phyloP scores from a whole-genome alignment of 1,140 invertebrate genomes.

The Monomorium pharaonis region DNA sequence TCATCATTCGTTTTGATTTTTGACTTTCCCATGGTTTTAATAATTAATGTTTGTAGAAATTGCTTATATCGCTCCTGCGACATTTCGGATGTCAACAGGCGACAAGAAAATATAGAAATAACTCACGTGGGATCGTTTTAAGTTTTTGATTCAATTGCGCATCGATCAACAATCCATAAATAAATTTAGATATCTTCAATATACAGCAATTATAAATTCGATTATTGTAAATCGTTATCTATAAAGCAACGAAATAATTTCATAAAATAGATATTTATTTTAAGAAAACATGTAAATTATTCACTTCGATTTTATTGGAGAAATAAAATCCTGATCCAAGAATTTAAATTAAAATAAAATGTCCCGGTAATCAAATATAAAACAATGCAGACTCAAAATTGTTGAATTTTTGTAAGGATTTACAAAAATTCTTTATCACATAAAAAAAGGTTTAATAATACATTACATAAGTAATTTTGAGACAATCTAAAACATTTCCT shows the following conservation, averaged over 20 bases:
- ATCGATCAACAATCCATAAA: background rate
- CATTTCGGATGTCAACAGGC: slow-evolving; percentile 12
- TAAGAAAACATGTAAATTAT: background rate
- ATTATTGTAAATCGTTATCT: background rate
- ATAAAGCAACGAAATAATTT: background rate
- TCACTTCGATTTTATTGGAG: background rate
- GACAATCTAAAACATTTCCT: no score
- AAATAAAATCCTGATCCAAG: background rate
- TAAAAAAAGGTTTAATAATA: no score
- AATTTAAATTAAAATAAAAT: background rate
- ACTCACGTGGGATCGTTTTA: background rate
- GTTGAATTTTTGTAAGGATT: no score
- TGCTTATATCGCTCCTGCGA: background rate
- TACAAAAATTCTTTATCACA: no score
- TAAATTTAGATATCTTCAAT: background rate
- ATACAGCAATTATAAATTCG: background rate
- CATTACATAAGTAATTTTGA: no score
- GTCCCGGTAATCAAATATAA: no score
- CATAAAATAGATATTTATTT: background rate
- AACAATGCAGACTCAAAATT: no score
- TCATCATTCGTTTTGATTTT: slow-evolving; percentile 31
- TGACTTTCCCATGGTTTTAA: slow-evolving; percentile 27
- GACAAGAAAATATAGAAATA: background rate
- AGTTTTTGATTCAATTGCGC: background rate
- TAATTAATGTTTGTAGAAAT: slow-evolving; percentile 36